Base-by-base conservation (phyloP, 2,888 invertebrate genomes). In the Rugalucina vietnamica region DNA sequence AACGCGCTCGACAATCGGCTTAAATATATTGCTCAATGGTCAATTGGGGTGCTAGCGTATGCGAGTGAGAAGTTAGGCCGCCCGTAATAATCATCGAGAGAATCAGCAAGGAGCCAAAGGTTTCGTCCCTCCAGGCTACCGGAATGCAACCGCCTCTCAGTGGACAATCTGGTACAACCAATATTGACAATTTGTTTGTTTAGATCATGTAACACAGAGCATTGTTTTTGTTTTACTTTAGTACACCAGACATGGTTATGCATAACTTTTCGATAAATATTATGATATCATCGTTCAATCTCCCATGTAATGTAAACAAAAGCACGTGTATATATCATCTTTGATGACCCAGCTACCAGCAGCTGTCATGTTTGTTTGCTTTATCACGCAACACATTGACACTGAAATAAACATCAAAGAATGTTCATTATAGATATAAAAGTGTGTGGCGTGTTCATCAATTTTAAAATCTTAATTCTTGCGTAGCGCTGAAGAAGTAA, bases 321-420 rank as follows among this genome's bases (percentile, higher is more conserved):
- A 65, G 65, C 65, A 65, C 65, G 65, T 65, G 65, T 65, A 29
- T 34, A 32, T 10, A 29, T 34, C 65, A 34, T 18, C 65, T 65
- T n/a, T 34, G 65, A 65, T 29, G 65, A 34, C 65, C 32, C 21
- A 34, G 10, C 29, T 12, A 34, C 34, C 65, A 3, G 29, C 4
- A 21, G 8, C 34, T 65, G 65, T 65, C 65, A 65, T 34, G 65
- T 65, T 65, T 65, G 65, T 65, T 65, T 65, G 65, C 29, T 34
- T 5, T 34, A 29, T 65, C 65, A 65, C 65, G 65, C 65, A 65
- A 65, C 34, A 65, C 34, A 65, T 65, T 65, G 65, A 65, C 65
- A 27, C 4, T 32, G 32, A 34, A 32, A 65, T 32, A 27, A 65
- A 65, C 34, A 65, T 65, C 65, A 65, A 65, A 65, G 65, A 29